These are phyloP conservation scores for Tachypleus tridentatus DNA, from an alignment of 1,140 invertebrate species.

Conservation along the genomic window DNA sequence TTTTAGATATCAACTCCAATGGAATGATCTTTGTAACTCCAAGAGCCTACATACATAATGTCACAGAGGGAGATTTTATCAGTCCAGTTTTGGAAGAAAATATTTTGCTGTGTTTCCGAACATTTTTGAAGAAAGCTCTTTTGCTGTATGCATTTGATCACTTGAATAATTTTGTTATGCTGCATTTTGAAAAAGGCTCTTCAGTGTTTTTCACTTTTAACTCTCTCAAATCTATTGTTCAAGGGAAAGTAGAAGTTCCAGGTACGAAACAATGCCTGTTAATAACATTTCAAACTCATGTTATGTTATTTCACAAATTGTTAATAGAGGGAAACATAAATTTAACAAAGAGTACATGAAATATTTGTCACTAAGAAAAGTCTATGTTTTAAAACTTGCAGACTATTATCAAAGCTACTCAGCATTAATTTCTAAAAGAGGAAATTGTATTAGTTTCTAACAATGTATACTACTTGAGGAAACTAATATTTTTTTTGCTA, in stretches of 20 bases:
- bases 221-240: conserved; percentile 60
- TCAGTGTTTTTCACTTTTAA: conserved; percentile 72
- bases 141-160: conserved; percentile 86
- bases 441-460: no score
- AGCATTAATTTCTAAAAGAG: no score
- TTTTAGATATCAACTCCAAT: conserved; percentile 77
- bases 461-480: no score
- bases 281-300: no score
- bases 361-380: neutral
- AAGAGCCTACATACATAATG: conserved; percentile 61
- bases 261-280: conserved; percentile 27
- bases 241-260: conserved; percentile 57
- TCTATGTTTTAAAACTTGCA: neutral
- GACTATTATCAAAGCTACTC: no score
- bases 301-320: neutral
- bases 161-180: conserved; percentile 82
- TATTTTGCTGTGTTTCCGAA: conserved; percentile 72
- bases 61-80: conserved; percentile 44
- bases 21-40: conserved; percentile 73
- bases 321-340: neutral
- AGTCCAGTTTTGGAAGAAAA: conserved; percentile 54
- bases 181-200: conserved; percentile 63
- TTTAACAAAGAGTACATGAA: neutral
- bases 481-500: no score
- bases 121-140: conserved; percentile 65